Percentiles rank a stretch among this genome's conserved stretches.
Evolutionary conservation across 2,797 vertebrate genomes (phyloP).

Genomic region (Cheracebus regulus): DNA sequence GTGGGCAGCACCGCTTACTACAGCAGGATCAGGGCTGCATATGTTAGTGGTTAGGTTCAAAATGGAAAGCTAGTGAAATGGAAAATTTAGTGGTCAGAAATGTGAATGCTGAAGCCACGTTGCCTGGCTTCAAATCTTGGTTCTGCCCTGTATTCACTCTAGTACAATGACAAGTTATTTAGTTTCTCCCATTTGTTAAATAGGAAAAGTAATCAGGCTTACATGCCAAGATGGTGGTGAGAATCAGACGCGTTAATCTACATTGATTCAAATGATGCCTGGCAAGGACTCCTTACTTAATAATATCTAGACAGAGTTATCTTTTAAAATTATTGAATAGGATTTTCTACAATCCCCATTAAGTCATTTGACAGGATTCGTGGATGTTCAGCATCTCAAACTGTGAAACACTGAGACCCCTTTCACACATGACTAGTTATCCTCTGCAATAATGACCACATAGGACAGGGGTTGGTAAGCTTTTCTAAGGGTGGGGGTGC

Average conservation of each 20-base stretch:
- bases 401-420: not conserved
- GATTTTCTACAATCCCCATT: not conserved
- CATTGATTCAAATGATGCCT: not conserved
- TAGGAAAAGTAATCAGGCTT: not conserved
- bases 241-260: not conserved
- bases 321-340: not conserved
- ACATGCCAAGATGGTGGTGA: not conserved
- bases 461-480: not conserved
- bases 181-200: not conserved
- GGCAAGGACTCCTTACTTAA: not conserved
- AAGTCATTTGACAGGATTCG: not conserved
- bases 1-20: fast-evolving
- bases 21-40: not conserved
- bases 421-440: not conserved
- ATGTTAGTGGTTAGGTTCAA: not conserved
- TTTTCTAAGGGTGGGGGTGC: too few species aligned
- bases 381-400: not conserved
- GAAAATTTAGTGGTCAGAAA: not conserved
- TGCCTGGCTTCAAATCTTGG: not conserved
- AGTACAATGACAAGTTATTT: not conserved
- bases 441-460: not conserved
- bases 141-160: not conserved
- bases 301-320: not conserved
- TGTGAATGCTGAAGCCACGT: too few species aligned
- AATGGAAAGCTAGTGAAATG: not conserved